phyloP scores from a whole-genome alignment of 2,113 vertebrate genomes.

The Brachyhypopomus occidentalis region DNA sequence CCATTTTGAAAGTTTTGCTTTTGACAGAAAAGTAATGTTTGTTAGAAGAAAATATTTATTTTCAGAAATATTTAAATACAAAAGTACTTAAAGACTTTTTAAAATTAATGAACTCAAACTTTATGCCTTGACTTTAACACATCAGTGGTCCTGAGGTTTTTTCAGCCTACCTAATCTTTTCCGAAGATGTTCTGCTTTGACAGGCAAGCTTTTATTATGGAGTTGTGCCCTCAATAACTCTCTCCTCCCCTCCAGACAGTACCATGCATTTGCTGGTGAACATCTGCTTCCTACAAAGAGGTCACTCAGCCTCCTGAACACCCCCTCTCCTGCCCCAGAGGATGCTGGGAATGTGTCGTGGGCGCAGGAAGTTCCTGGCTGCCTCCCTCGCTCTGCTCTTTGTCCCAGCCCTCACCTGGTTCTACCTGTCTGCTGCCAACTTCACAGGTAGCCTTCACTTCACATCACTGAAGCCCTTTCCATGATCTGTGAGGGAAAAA shows the following conservation, averaged over 20 bases:
- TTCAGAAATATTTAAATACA: too few species aligned
- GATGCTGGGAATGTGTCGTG: slow-evolving; percentile 99
- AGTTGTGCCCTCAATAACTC: background rate
- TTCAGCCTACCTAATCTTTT: background rate
- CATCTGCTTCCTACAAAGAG: slow-evolving; percentile 83
- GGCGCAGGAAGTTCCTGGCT: slow-evolving; percentile 96
- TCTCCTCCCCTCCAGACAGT: slow-evolving; percentile 56
- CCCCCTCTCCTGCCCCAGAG: slow-evolving; percentile 75
- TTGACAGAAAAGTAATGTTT: too few species aligned
- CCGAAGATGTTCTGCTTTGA: background rate
- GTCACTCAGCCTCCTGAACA: slow-evolving; percentile 64
- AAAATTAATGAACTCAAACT: too few species aligned
- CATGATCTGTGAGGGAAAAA: too few species aligned
- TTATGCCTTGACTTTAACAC: background rate
- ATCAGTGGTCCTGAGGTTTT: background rate
- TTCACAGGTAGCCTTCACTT: slow-evolving; percentile 82
- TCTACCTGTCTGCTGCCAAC: slow-evolving; percentile 91
- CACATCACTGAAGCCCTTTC: too few species aligned
- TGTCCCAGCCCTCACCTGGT: slow-evolving; percentile 94
- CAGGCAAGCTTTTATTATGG: background rate
- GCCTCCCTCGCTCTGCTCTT: slow-evolving; percentile 91
- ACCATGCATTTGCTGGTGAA: slow-evolving; percentile 83
- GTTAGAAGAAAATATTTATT: too few species aligned
- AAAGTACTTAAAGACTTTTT: too few species aligned
- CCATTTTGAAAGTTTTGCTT: too few species aligned